These are phyloP conservation scores for Dreissena rostriformis DNA, from an alignment of 1,140 invertebrate genomes.

Conservation along the genomic window DNA sequence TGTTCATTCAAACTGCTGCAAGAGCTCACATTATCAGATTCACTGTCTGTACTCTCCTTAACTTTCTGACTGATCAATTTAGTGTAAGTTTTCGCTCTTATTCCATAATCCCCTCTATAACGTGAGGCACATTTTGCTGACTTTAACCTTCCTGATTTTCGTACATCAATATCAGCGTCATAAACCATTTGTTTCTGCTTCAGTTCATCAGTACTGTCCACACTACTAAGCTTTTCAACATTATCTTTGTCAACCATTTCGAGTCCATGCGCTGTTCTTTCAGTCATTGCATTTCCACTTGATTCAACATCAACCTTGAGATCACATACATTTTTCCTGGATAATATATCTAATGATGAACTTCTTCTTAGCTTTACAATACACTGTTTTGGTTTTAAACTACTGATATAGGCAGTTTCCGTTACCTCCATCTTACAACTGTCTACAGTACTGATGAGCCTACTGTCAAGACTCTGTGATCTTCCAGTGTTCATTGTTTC, in stretches of 20 bases:
- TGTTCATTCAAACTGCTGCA: too few relatives aligned
- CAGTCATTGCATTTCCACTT: too few relatives aligned
- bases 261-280: too few relatives aligned
- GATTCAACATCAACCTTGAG: too few relatives aligned
- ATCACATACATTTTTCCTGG: constrained; percentile 9
- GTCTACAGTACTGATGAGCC: neutral
- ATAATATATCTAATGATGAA: constrained; percentile 46
- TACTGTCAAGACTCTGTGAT: neutral
- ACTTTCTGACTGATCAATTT: constrained; percentile 36
- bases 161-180: constrained; percentile 27
- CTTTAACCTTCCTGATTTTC: constrained; percentile 41
- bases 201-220: constrained; percentile 4
- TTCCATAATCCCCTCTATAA: constrained; percentile 53
- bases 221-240: neutral
- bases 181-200: constrained; percentile 36
- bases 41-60: neutral
- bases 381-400: constrained; percentile 16
- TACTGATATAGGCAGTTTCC: neutral
- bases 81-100: constrained; percentile 44
- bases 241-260: too few relatives aligned
- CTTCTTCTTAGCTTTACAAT: constrained; percentile 36
- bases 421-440: neutral
- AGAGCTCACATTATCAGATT: neutral
- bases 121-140: constrained; percentile 53
- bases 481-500: neutral